Base-by-base conservation (phyloP, 2,888 invertebrate species). In the Parelbella ahira region DNA sequence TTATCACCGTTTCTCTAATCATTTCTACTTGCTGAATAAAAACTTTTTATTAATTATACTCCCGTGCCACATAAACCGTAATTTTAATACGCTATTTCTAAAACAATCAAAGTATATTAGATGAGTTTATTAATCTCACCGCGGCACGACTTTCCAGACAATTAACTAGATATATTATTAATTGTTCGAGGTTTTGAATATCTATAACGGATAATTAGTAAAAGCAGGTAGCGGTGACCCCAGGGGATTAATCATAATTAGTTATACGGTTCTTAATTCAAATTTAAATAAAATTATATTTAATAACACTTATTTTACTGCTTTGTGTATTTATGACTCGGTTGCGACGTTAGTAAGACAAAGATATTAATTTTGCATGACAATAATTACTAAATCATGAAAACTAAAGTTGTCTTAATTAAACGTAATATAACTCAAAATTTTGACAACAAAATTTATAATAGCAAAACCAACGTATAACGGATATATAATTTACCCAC, bases 401-500 rank as follows among this genome's bases (percentile, higher is more conserved):
- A 32, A 33, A 9, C 39, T 12, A 25, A 32, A 19, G 6, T 20
- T 13, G 8, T 32, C 25, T 41, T 41, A 41, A 33, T 33, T 39
- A 41, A 33, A 33, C 8, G 41, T 4, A 15, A 39, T 32, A 33
- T 32, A 33, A 32, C 19, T 41, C 18, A 41, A 27, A 41, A 13
- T 13, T 33, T 19, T 15, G 41, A 25, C 32, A 41, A 5, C 3
- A 6, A 29, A 37, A 32, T 32, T 39, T 39, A 32, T 32, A 39
- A 23, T 11, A 20, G 9, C 19, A 9, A 32, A 30, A 39, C 13
- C 15, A 27, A 20, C 20, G 11, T 24, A 32, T 32, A 41, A 33
- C 41, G 21, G 41, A n/a, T 30, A 15, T 41, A 41, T 41, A 41
- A 33, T 41, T 27, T 33, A 33, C 33, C 27, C 41, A 27, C 27